These are phyloP conservation scores for Rhombomys opimus DNA, from an alignment of 2,113 vertebrate species.

Conservation along the genomic window DNA sequence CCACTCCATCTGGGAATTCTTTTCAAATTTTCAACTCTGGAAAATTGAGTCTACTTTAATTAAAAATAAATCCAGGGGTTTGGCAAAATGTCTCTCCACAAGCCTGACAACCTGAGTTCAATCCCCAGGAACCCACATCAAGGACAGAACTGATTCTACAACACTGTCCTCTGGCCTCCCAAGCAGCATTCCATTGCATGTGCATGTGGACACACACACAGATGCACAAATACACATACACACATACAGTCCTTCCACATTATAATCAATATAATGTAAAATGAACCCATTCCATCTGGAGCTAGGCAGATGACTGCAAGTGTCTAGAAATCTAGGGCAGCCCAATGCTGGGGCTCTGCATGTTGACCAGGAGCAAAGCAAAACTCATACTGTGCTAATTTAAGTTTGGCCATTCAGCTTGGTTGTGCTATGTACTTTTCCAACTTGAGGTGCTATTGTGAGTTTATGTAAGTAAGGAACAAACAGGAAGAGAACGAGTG, in stretches of 20 bases:
- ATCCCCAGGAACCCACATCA: background rate
- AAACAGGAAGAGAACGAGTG: background rate
- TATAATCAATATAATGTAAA: background rate
- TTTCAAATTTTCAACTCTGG: background rate
- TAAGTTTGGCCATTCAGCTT: background rate
- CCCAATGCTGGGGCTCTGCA: background rate
- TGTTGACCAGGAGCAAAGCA: background rate
- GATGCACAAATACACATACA: no score
- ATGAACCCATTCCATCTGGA: background rate
- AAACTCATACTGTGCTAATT: fast-evolving
- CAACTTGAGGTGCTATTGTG: background rate
- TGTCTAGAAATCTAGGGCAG: background rate
- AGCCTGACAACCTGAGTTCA: background rate
- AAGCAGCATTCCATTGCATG: no score
- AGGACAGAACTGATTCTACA: background rate
- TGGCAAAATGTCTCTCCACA: background rate
- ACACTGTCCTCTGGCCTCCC: background rate
- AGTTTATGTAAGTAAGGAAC: background rate
- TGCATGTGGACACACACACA: background rate
- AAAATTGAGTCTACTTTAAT: slow-evolving; percentile 46
- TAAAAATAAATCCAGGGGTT: slow-evolving; percentile 23
- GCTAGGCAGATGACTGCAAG: background rate
- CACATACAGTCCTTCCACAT: background rate
- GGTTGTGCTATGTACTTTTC: background rate
- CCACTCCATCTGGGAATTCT: slow-evolving; percentile 21